phyloP scores from a whole-genome alignment of 2,888 invertebrate genomes.

The Notodonta ziczac region DNA sequence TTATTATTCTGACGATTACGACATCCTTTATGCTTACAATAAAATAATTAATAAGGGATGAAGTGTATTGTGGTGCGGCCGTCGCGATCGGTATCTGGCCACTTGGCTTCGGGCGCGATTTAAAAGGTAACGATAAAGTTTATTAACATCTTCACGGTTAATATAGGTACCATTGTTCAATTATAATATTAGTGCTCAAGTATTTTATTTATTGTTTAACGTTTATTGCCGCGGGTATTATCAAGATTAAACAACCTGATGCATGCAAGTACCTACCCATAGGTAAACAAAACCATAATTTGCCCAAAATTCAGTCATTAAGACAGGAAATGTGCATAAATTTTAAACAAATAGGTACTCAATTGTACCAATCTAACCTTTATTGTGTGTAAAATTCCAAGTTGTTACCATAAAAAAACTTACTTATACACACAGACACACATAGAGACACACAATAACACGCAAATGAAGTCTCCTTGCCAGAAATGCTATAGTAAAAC shows the following conservation, averaged over 20 bases:
- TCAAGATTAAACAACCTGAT: neutral
- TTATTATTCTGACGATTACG: conserved; percentile 84
- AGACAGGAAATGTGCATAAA: too few relatives aligned
- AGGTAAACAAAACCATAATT: neutral
- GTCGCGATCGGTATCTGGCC: conserved; percentile 78
- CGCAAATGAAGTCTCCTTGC: too few relatives aligned
- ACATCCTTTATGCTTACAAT: conserved; percentile 84
- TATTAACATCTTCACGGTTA: conserved; percentile 63
- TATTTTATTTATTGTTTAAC: conserved; percentile 45
- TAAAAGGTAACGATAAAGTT: conserved; percentile 70
- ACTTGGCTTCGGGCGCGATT: conserved; percentile 72
- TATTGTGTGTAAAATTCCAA: neutral
- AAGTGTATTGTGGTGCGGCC: conserved; percentile 77
- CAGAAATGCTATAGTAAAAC: too few relatives aligned
- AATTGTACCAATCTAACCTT: too few relatives aligned
- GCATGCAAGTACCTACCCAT: neutral
- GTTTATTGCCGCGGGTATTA: conserved; percentile 8
- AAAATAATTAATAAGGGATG: conserved; percentile 85
- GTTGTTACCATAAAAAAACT: neutral
- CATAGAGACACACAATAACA: too few relatives aligned
- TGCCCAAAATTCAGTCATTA: neutral
- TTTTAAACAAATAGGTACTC: too few relatives aligned
- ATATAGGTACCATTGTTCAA: conserved; percentile 54
- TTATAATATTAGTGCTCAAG: conserved; percentile 41
- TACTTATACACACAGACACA: too few relatives aligned